Evolutionary conservation across 2,797 vertebrate genomes (phyloP).

Genomic region (Knipowitschia caucasica): DNA sequence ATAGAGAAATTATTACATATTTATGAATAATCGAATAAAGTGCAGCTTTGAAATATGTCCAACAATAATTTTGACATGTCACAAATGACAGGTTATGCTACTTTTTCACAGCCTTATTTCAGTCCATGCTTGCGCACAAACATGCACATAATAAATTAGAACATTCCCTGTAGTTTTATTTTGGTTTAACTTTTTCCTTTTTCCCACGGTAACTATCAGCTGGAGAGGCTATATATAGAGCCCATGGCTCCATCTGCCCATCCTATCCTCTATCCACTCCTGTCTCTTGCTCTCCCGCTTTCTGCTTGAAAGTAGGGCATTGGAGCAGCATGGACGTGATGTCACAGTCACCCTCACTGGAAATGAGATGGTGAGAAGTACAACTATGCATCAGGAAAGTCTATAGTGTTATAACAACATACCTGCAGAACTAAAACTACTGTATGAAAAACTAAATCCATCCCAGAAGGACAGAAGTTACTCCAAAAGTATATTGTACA

Average conservation of each 20-base stretch:
- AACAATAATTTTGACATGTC: too few relatives aligned
- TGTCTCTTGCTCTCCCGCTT: constrained; percentile 59
- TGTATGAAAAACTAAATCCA: background rate
- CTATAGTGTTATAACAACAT: constrained; percentile 33
- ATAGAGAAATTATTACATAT: background rate
- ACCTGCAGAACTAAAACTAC: background rate
- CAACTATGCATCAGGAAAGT: too few relatives aligned
- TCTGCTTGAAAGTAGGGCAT: constrained; percentile 78
- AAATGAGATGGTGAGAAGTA: constrained; percentile 49
- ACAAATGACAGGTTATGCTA: background rate
- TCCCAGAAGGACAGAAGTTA: background rate
- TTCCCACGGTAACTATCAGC: constrained; percentile 73
- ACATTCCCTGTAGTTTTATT: constrained; percentile 32
- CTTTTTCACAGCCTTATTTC: background rate
- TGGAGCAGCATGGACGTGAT: constrained; percentile 72
- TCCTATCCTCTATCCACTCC: constrained; percentile 60
- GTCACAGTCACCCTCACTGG: constrained; percentile 61
- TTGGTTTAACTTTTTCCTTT: constrained; percentile 21
- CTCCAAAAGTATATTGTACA: background rate
- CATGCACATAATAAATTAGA: constrained; percentile 5
- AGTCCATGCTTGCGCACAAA: background rate
- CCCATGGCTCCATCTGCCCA: constrained; percentile 67
- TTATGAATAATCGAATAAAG: too few relatives aligned
- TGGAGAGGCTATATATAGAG: constrained; percentile 76
- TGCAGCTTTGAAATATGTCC: too few relatives aligned